Conservation (phyloP, 1,140 invertebrate genomes). For the Listronotus bonariensis region DNA sequence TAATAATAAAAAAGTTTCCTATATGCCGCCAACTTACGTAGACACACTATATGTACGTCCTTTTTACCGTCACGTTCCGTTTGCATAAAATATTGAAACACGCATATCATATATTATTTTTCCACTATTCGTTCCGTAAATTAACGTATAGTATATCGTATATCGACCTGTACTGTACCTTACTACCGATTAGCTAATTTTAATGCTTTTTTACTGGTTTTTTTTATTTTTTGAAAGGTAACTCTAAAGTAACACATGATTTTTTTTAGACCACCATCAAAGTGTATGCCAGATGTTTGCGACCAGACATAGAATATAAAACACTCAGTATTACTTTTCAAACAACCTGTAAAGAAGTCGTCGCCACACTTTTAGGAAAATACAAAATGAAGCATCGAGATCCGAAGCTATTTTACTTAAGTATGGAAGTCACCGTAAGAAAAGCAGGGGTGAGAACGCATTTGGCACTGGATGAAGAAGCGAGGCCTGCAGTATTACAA, state of each 20-base stretch:
- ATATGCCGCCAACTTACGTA: no score
- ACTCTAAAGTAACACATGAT: background rate
- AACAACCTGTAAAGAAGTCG: conserved; percentile 84
- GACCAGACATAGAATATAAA: conserved; percentile 92
- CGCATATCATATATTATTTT: no score
- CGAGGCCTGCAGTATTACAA: conserved; percentile 84
- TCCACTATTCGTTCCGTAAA: no score
- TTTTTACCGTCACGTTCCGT: no score
- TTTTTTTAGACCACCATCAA: conserved; percentile 85
- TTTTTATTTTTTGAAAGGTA: background rate
- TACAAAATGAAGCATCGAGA: conserved; percentile 90
- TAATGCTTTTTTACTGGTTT: background rate
- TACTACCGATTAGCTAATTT: background rate
- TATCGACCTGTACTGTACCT: background rate
- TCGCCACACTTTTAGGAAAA: conserved; percentile 82
- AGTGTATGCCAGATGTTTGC: conserved; percentile 84
- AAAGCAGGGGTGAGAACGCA: conserved; percentile 80
- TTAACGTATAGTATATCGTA: no score
- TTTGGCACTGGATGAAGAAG: conserved; percentile 84
- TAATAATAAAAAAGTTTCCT: no score
- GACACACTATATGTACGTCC: no score
- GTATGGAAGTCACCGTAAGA: conserved; percentile 88
- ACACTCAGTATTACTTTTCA: conserved; percentile 84
- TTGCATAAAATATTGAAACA: no score
- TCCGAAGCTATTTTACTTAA: conserved; percentile 89